Conservation (phyloP, 2,113 vertebrate species). For the Noturus placidus region DNA sequence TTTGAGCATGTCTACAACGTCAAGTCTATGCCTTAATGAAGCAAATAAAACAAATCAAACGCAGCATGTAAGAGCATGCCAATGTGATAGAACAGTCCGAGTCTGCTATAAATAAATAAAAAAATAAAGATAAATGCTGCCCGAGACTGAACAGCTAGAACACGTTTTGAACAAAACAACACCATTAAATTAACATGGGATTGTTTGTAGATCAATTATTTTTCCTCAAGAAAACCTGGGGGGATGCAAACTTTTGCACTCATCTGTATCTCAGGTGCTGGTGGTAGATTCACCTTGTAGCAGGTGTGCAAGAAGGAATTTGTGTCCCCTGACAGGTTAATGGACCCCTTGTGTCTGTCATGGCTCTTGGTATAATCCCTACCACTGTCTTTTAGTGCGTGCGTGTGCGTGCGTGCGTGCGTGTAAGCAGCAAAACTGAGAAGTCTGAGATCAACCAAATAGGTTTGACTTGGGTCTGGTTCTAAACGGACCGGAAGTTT, state of each 20-base stretch:
- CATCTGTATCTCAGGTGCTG: neutral
- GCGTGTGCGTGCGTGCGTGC: neutral
- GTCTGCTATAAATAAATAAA: neutral
- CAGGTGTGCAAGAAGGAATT: neutral
- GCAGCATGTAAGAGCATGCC: neutral
- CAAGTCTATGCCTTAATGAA: neutral
- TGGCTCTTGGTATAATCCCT: neutral
- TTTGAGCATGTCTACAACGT: neutral
- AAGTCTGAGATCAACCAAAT: slow-evolving; percentile 51
- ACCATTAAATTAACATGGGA: neutral
- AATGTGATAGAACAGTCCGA: neutral
- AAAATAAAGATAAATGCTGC: neutral
- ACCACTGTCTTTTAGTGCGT: neutral
- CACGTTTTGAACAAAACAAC: neutral
- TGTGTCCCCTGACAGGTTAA: neutral
- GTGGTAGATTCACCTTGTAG: neutral
- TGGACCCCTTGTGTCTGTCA: neutral
- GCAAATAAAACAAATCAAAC: neutral
- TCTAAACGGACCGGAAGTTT: slow-evolving; percentile 14
- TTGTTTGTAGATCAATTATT: neutral
- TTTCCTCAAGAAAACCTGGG: no score
- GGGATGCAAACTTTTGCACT: neutral
- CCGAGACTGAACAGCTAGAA: neutral
- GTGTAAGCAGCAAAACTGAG: neutral
- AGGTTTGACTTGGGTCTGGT: slow-evolving; percentile 61